Base-by-base conservation (phyloP, 2,797 vertebrate species). In the Girardinus metallicus region DNA sequence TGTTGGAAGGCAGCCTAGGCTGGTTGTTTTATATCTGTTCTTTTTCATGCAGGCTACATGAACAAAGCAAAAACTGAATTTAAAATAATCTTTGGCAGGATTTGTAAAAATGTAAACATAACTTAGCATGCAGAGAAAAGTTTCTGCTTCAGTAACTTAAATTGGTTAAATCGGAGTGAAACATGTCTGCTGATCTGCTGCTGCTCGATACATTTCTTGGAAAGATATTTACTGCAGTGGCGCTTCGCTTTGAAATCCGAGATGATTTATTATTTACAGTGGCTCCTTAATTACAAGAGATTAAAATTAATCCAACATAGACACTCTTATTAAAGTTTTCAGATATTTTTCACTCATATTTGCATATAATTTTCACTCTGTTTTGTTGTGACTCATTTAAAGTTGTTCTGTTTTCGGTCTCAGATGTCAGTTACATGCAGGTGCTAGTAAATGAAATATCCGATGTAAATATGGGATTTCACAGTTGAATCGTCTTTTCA, bases 371-470 rank as follows among this genome's bases (percentile, higher is more conserved):
- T 41, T 41, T 26, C 23, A 1, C 6, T 64, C 6, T 49, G 7
- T 31, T 80, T 15, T 26, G 2, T 0, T 16, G 7, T 29, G 57
- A 80, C 6, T 23, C 13, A 34, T 74, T 74, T 47, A 53, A 62
- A 64, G 80, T 8, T 47, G 81, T 71, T 76, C 15, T 8, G 13
- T 68, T 1, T 29, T 16, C 34, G 41, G 68, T 77, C 26, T 82
- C 1, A 26, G 5, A 76, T 71, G 62, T 55, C 11, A 29, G 13
- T 78, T 29, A 76, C 31, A 77, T 34, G 12, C 21, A 76, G 80
- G 80, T 89, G 82, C 85, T 90, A 43, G 60, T 49, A n/a, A 83
- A 84, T 49, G 79, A 77, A 21, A 43, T 41, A 86, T 80, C 44
- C 16, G 49, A 26, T 73, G 73, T 73, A 66, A 73, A 70, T 74